Conservation (phyloP, 2,797 vertebrate genomes). For the Bufotes viridis region DNA sequence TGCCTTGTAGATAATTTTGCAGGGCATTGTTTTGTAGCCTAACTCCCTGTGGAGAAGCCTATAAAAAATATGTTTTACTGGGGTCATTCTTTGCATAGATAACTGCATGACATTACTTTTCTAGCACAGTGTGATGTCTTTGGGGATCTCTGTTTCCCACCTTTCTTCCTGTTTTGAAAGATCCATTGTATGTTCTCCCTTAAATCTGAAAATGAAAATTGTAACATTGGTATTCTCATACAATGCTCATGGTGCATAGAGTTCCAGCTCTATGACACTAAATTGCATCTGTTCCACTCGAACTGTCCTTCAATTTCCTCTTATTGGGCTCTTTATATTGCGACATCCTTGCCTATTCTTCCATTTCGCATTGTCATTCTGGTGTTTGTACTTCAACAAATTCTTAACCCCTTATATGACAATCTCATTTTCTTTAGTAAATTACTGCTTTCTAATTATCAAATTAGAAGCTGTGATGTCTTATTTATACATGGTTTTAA, state of each 20-base stretch:
- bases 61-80: slow-evolving; percentile 43
- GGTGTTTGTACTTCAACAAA: slow-evolving; percentile 1
- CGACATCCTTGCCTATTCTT: slow-evolving; percentile 27
- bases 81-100: slow-evolving; percentile 49
- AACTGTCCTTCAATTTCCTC: slow-evolving; percentile 55
- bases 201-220: slow-evolving; percentile 37
- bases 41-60: slow-evolving; percentile 37
- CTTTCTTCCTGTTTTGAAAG: background rate
- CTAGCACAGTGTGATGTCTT: slow-evolving; percentile 8
- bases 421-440: background rate
- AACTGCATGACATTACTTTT: slow-evolving; percentile 54
- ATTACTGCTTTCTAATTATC: background rate
- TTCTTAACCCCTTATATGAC: slow-evolving; percentile 47
- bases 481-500: slow-evolving; percentile 20
- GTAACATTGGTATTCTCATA: slow-evolving; percentile 48
- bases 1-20: slow-evolving; percentile 47
- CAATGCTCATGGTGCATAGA: slow-evolving; percentile 51
- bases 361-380: slow-evolving; percentile 37
- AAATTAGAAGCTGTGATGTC: background rate
- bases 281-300: slow-evolving; percentile 60
- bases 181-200: slow-evolving; percentile 33
- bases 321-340: slow-evolving; percentile 46
- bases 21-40: slow-evolving; percentile 47
- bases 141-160: slow-evolving; percentile 28
- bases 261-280: slow-evolving; percentile 44